These are phyloP conservation scores for Calephelis nemesis DNA, from an alignment of 1,140 invertebrate species.

Conservation along the genomic window DNA sequence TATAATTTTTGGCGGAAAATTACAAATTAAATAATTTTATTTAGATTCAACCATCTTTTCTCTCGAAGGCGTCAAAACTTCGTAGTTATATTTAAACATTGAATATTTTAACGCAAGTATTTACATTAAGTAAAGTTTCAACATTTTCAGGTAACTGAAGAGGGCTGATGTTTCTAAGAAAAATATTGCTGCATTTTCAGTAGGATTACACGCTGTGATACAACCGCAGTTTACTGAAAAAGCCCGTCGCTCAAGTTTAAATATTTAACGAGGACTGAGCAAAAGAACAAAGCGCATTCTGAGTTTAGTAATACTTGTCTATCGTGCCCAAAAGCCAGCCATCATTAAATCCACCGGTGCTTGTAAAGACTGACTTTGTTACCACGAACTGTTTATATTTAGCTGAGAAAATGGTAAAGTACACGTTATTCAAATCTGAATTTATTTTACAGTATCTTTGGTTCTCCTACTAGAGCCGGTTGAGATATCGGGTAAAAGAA, in stretches of 20 bases:
- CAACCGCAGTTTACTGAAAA: conserved; percentile 37
- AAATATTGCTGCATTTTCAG: conserved; percentile 24
- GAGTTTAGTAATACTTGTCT: conserved; percentile 49
- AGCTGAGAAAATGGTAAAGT: conserved; percentile 12
- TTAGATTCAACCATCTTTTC: too few species aligned
- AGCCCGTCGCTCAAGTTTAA: conserved; percentile 46
- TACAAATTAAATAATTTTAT: too few species aligned
- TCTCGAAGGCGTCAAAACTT: neutral
- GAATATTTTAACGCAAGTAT: neutral
- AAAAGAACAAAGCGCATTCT: conserved; percentile 57
- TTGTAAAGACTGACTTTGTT: conserved; percentile 32
- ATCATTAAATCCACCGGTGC: conserved; percentile 30
- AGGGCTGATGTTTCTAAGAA: conserved; percentile 5
- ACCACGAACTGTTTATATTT: conserved; percentile 5
- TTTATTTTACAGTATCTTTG: too few species aligned
- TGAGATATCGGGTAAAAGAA: too few species aligned
- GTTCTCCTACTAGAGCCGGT: too few species aligned
- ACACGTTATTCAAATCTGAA: too few species aligned
- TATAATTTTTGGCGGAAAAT: too few species aligned
- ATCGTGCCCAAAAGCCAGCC: conserved; percentile 35
- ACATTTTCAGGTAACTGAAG: conserved; percentile 4
- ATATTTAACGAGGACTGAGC: conserved; percentile 61
- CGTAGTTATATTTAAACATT: neutral
- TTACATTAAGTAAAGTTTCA: neutral
- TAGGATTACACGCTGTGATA: conserved; percentile 28